Percentiles rank a stretch among this genome's conserved stretches.
phyloP scores from a whole-genome alignment of 2,797 vertebrate species.

The Macropus fuliginosus region DNA sequence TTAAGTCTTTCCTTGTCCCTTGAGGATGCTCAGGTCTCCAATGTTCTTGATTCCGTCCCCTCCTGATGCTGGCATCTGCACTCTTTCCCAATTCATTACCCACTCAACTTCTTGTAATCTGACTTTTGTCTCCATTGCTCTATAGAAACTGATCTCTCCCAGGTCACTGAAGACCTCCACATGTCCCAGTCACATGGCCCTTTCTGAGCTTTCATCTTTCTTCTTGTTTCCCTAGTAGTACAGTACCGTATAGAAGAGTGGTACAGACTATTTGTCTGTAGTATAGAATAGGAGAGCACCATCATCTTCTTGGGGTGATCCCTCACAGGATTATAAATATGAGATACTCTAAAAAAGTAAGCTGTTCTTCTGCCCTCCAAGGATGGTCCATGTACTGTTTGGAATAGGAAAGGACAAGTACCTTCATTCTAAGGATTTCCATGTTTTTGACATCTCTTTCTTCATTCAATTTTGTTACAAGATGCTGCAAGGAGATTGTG shows the following conservation, averaged over 20 bases:
- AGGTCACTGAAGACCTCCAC: not conserved
- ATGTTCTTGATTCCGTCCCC: not conserved
- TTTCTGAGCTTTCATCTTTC: not conserved
- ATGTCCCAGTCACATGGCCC: not conserved
- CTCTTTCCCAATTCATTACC: not conserved
- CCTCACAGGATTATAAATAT: not conserved
- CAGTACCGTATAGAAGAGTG: too few relatives aligned
- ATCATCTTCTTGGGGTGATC: not conserved
- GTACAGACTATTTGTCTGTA: too few relatives aligned
- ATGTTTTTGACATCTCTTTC: slow-evolving; percentile 93
- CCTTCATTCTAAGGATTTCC: slow-evolving; percentile 95
- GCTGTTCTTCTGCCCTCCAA: not conserved
- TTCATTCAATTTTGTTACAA: slow-evolving; percentile 91
- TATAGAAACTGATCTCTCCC: not conserved
- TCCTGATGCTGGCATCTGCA: not conserved
- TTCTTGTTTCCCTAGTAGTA: not conserved
- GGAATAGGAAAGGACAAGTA: slow-evolving; percentile 68
- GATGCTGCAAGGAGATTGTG: slow-evolving; percentile 91
- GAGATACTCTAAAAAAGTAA: not conserved
- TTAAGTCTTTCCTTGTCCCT: not conserved
- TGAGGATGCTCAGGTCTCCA: not conserved
- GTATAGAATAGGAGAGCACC: not conserved
- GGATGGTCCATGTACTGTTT: not conserved
- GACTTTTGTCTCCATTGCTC: not conserved
- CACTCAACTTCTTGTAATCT: not conserved